Evolutionary conservation across 2,113 vertebrate species (phyloP), one percentile per base, ranked within the genome.

Genomic region (Suncus etruscus): DNA sequence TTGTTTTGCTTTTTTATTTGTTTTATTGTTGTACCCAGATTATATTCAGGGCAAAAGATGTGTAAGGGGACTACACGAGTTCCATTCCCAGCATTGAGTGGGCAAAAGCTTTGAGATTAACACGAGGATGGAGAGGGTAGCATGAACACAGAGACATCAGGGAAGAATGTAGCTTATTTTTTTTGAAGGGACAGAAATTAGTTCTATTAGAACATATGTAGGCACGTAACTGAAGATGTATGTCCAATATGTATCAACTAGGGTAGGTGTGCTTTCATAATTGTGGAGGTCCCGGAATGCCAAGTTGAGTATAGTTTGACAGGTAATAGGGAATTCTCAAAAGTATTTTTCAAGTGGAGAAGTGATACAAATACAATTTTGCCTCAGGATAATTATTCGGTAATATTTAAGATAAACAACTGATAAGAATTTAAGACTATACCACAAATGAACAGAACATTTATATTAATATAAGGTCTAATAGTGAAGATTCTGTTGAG

Each of bases 321-420:
- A 45, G 24, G 39, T 83, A 20, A 74, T 89, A 51, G 39, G 73
- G n/a, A 73, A 18, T 89, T 47, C 86, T 86, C 29, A 76, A 76
- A 76, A 76, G 89, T 39, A 5, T 39, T 25, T 72, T 91, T 78
- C 72, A 27, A 84, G 22, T 54, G 76, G 73, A 11, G 8, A 25
- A 69, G 15, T 29, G 27, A 51, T 47, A 5, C 70, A 66, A 70
- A 48, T 10, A 87, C 16, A 83, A 14, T 73, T 94, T 80, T 76
- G 7, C 3, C 25, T 90, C 24, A 87, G 20, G 4, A 31, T 95
- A n/a, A 51, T 80, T 91, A 63, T 54, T 78, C 16, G 72, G 18
- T 25, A 39, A 78, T 66, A 16, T 63, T 84, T 82, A 47, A 73
- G 51, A 69, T 63, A 0, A 16, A 51, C 47, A 6, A 81, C 72